Evolutionary conservation across 2,888 invertebrate genomes (phyloP), one percentile per base, ranked within the genome.

Genomic region (Sphaeridia pumilis): DNA sequence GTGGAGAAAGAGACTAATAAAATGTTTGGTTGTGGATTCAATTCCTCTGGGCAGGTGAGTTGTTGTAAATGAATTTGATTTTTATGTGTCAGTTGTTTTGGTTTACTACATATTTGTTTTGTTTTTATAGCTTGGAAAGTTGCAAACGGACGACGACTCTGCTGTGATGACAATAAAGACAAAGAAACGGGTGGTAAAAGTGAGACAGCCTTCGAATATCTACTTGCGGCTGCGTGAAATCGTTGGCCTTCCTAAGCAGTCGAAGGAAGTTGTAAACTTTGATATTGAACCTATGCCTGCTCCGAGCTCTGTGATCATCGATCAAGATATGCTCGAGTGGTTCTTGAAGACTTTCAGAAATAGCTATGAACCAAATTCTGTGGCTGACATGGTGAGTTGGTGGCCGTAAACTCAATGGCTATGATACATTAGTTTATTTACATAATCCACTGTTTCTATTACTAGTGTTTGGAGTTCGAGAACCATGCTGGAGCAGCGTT

Each of bases 401-500:
- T 38, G 14, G 31, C 31, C 31, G 31, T 31, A 31, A 31, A 14
- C 31, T 14, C 31, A 10, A 7, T 31, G n/a, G 31, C 31, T 31
- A 31, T 31, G 31, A 31, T 31, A 31, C 10, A 5, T 20, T 20
- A 17, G 38, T 5, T 38, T 12, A 17, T 38, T 38, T 38, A n/a
- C n/a, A n/a, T 38, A 38, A 20, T 31, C 10, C 14, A 31, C 31
- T 31, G 31, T 31, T 31, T 7, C 14, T 34, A 14, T 36, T 34
- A 47, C 3, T 63, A 74, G 72, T 71, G 74, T 54, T 47, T 70
- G 3, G 70, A 71, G 54, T 60, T 72, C 38, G 69, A 69, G 46
- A 73, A 75, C 59, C 71, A 70, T 59, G 72, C 74, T 65, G 74
- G 73, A 7, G 71, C 72, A 27, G 70, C 74, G 2, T 72, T 74